Conservation (phyloP, 1,140 invertebrate species). For the Pseudomyrmex sp. region DNA sequence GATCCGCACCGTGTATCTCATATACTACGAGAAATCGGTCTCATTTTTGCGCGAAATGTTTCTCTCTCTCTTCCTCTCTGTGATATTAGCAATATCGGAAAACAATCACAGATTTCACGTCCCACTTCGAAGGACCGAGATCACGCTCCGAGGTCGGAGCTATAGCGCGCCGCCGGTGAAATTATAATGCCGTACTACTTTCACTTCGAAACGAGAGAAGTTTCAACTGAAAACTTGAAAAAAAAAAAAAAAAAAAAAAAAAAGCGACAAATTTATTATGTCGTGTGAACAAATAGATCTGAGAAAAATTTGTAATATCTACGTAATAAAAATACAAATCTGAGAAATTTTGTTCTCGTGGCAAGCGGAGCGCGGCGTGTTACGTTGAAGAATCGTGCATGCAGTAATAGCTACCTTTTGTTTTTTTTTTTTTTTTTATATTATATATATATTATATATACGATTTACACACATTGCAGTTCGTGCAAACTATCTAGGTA, state of each 20-base stretch:
- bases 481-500: conserved; percentile 69
- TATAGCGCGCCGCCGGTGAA: neutral
- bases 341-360: conserved; percentile 45
- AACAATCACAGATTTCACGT: conserved; percentile 6
- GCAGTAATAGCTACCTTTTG: conserved; percentile 74
- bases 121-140: neutral
- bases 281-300: no score
- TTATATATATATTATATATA: neutral
- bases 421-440: no score
- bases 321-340: neutral
- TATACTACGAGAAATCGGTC: neutral
- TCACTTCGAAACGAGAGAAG: neutral
- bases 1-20: no score
- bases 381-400: conserved; percentile 76
- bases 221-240: no score
- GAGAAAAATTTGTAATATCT: no score
- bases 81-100: neutral
- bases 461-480: conserved; percentile 57
- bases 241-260: neutral
- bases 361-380: conserved; percentile 55
- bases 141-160: neutral
- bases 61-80: neutral
- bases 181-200: neutral
- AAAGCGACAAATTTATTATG: no score
- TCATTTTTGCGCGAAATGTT: neutral